Evolutionary conservation across 2,797 vertebrate species (phyloP), one percentile per base, ranked within the genome.

Genomic region (Allenopithecus nigroviridis): DNA sequence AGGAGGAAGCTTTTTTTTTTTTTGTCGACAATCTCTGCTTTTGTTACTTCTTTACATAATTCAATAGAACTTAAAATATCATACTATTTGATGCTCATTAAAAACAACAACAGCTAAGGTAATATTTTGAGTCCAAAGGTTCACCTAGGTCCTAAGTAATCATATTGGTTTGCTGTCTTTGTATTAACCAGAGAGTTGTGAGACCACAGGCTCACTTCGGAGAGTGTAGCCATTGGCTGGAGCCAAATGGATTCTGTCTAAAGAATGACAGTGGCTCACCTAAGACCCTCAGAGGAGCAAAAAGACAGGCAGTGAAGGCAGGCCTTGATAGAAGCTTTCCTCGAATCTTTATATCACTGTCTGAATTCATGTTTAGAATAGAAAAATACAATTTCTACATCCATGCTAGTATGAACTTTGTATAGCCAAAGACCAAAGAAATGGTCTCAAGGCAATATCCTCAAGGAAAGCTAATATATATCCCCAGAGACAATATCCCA

Each of bases 11-110:
- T 26, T 39, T 81, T 28, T 83, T 87, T 61, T 72, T 39, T 46
- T 48, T n/a, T 0, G 4, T 91, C 75, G 92, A 87, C 22, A 90
- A 59, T 75, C n/a, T 95, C 83, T 84, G 72, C 21, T 94, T 90
- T 95, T n/a, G 19, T 21, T 85, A 43, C n/a, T 94, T 89, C 70
- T 93, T 94, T 59, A 81, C 85, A 81, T 53, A 59, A 81, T 87
- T 93, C 22, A 84, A 53, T 5, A 87, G 39, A 83, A 95, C 24
- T 94, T 91, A 93, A 94, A 88, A 93, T 85, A 86, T 57, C 70
- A 26, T 59, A 16, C 11, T 75, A 33, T 84, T 91, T 84, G 76
- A 94, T 30, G 79, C 19, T 80, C 24, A 41, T 64, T 79, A 14
- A 93, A 92, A 94, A 81, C 28, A 94, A 81, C 22, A 59, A 59